Evolutionary conservation across 2,113 vertebrate genomes (phyloP).

Genomic region (Seriola aureovittata): DNA sequence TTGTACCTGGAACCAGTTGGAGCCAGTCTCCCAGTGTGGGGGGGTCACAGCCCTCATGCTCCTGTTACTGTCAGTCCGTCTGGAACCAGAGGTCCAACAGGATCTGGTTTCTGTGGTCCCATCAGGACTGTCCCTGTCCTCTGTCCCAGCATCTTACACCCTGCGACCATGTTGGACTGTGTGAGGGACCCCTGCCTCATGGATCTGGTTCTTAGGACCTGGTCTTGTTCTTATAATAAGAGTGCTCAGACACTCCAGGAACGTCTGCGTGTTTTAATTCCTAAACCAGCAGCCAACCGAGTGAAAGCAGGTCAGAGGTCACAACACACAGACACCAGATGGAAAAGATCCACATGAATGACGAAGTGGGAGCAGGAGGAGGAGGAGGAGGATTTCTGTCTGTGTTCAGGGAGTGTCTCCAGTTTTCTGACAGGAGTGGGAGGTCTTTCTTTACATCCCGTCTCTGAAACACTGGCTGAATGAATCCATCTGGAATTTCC

Average conservation of each 20-base stretch:
- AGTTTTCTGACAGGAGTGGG: conserved; percentile 52
- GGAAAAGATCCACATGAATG: conserved; percentile 51
- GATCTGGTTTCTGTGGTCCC: too few relatives aligned
- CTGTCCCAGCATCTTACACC: too few relatives aligned
- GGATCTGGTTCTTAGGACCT: too few relatives aligned
- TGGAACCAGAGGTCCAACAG: too few relatives aligned
- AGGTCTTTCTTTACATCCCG: conserved; percentile 19
- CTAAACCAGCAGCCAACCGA: not conserved
- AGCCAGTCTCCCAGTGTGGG: too few relatives aligned
- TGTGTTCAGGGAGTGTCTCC: conserved; percentile 27
- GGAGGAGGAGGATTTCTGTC: not conserved
- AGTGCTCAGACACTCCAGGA: not conserved
- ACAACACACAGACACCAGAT: conserved; percentile 50
- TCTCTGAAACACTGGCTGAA: conserved; percentile 38
- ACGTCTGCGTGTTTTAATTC: not conserved
- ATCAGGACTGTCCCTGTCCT: too few relatives aligned
- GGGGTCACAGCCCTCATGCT: too few relatives aligned
- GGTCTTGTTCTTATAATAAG: not conserved
- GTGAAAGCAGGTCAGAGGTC: conserved; percentile 52
- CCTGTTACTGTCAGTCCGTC: too few relatives aligned
- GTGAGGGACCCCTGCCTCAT: too few relatives aligned
- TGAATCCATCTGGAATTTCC: conserved; percentile 62
- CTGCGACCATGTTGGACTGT: too few relatives aligned
- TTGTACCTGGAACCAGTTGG: too few relatives aligned
- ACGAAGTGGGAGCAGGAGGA: conserved; percentile 1